Conservation (phyloP, 2,113 vertebrate species). For the Andinoacara biseriatus region DNA sequence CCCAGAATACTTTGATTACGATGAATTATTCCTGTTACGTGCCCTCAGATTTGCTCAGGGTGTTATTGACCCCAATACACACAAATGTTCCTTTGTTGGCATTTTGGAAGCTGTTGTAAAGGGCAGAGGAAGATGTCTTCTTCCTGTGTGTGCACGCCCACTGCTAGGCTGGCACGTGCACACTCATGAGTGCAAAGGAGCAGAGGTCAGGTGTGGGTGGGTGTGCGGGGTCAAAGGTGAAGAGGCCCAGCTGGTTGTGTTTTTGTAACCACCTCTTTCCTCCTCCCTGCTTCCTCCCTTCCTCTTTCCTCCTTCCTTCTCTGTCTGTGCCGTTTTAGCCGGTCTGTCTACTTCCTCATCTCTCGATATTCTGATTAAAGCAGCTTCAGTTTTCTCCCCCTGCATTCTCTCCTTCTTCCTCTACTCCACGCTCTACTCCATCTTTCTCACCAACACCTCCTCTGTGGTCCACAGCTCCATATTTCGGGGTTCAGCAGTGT, state of each 20-base stretch:
- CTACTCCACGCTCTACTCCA: neutral
- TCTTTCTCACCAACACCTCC: neutral
- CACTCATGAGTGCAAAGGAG: neutral
- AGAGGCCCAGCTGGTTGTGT: constrained; percentile 56
- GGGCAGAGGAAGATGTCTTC: neutral
- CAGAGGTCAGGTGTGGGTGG: constrained; percentile 34
- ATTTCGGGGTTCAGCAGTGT: constrained; percentile 85
- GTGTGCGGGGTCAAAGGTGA: constrained; percentile 59
- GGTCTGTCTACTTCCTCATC: neutral
- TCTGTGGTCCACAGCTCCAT: constrained; percentile 72
- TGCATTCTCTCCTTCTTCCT: too few species aligned
- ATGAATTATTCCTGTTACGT: too few species aligned
- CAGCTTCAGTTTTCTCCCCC: neutral
- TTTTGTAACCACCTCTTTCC: constrained; percentile 55
- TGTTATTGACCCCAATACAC: neutral
- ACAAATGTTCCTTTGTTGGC: neutral
- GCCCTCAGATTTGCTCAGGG: too few species aligned
- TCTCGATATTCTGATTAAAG: neutral
- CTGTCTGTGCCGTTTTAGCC: neutral
- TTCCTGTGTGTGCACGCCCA: neutral
- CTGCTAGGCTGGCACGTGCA: constrained; percentile 7
- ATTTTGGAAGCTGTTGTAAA: neutral
- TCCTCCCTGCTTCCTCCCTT: neutral
- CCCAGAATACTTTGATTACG: too few species aligned
- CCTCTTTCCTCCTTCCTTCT: neutral